Percentiles rank a stretch among this genome's conserved stretches.
phyloP scores from a whole-genome alignment of 2,888 invertebrate genomes.

The Lithophane semibrunnea region DNA sequence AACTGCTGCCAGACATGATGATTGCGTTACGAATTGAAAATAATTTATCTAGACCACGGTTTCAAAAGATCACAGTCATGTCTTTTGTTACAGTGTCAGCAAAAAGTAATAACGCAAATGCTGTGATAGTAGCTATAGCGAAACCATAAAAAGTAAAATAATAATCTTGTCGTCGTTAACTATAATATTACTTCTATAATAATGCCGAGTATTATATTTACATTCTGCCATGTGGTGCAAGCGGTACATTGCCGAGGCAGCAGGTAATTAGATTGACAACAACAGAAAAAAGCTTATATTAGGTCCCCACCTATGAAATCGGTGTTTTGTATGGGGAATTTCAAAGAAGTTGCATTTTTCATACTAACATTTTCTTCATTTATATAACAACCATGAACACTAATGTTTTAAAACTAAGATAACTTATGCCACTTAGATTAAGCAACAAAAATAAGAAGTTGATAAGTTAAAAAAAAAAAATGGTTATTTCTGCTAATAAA shows the following conservation, averaged over 20 bases:
- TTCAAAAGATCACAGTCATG: background rate
- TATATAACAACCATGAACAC: too few relatives aligned
- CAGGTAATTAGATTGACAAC: background rate
- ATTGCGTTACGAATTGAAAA: conserved; percentile 13
- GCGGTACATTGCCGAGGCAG: background rate
- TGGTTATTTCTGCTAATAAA: too few relatives aligned
- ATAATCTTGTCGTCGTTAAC: background rate
- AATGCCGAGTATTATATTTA: background rate
- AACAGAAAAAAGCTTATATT: background rate
- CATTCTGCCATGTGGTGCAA: background rate
- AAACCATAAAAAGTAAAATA: background rate
- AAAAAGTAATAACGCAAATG: conserved; percentile 13
- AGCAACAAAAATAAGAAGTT: too few relatives aligned
- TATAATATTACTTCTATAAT: conserved; percentile 2
- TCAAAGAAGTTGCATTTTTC: too few relatives aligned
- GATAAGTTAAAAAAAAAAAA: too few relatives aligned
- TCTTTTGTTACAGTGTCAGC: conserved; percentile 7
- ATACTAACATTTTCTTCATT: too few relatives aligned
- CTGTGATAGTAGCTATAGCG: background rate
- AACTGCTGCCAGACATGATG: background rate
- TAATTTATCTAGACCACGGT: conserved; percentile 15
- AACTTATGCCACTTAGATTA: too few relatives aligned
- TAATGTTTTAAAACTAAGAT: too few relatives aligned
- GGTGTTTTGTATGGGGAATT: too few relatives aligned
- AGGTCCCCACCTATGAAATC: too few relatives aligned